Base-by-base conservation (phyloP, 1,140 invertebrate species). In the Wasmannia auropunctata region DNA sequence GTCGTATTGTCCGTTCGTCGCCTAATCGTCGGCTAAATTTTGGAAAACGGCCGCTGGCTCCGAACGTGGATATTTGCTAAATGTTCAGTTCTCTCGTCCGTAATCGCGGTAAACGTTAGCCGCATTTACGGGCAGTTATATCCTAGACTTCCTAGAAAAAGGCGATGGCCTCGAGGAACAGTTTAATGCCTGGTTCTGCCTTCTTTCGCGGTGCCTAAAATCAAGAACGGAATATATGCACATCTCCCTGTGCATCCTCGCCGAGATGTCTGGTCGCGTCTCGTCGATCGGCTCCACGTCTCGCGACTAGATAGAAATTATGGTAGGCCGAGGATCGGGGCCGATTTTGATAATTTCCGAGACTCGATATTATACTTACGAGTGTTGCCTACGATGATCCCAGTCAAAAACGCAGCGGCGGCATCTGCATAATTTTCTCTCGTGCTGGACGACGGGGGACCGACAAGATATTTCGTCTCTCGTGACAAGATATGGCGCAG, bases 381-480 rank as follows among this genome's bases (percentile, higher is more conserved):
- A 87, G 83, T 86, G 76, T 89, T 87, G 51, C 25, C 87, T 77
- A 74, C 77, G 88, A 88, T 62, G 34, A 86, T 90, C 89, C 88
- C 87, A 76, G 31, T 87, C 85, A 46, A 84, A n/a, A 89, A 86
- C 90, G 79, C 86, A 60, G 25, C 69, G 43, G 49, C 77, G 62
- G 90, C 87, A 92, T 92, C 92, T 92, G 87, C 90, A 91, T 92
- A 92, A 92, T 92, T 85, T 70, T 81, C 63, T 65, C 69, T 81
- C 77, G 86, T 84, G 40, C 25, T 16, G 16, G 31, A 49, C 25
- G 22, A 70, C 43, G 67, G 22, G n/a, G 28, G 74, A 85, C 62
- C 7, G 11, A 62, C 28, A 16, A 70, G 28, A 76, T 46, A 40
- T 58, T 58, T 74, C 10, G 67, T 72, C 51, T 74, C 67, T 83